Conservation (phyloP, 2,113 vertebrate genomes). For the Hoplias malabaricus region DNA sequence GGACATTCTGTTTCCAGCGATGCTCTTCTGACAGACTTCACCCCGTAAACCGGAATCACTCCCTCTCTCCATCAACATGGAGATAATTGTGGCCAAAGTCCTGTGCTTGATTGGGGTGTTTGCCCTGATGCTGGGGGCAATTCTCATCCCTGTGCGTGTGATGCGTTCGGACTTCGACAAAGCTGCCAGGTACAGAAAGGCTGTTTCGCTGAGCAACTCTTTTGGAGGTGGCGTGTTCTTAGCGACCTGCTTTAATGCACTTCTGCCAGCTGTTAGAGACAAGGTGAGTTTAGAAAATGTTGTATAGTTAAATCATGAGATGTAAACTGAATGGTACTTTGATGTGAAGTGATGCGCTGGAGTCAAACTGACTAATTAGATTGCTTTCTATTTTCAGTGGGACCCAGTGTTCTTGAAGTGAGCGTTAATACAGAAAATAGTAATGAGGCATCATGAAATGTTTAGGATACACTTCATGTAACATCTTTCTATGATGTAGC, state of each 20-base stretch:
- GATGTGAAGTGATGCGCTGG: too few species aligned
- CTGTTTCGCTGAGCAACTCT: conserved; percentile 81
- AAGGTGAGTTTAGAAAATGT: conserved; percentile 74
- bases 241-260: conserved; percentile 90
- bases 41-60: neutral
- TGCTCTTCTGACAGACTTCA: neutral
- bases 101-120: conserved; percentile 83
- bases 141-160: conserved; percentile 84
- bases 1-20: neutral
- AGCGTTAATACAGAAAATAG: too few species aligned
- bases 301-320: too few species aligned
- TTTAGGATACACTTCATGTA: too few species aligned
- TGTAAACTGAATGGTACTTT: too few species aligned
- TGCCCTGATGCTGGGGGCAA: conserved; percentile 81
- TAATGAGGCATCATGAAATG: too few species aligned
- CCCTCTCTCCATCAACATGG: conserved; percentile 61
- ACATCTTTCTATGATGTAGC: too few species aligned
- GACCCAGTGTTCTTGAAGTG: too few species aligned
- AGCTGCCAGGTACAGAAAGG: conserved; percentile 71
- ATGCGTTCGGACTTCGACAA: conserved; percentile 78
- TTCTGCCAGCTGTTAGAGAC: conserved; percentile 83
- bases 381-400: too few species aligned
- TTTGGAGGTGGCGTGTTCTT: conserved; percentile 90
- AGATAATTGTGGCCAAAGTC: conserved; percentile 80
- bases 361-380: too few species aligned